These are phyloP conservation scores for Alloplasta piceator DNA, from an alignment of 2,888 invertebrate species.

Conservation along the genomic window DNA sequence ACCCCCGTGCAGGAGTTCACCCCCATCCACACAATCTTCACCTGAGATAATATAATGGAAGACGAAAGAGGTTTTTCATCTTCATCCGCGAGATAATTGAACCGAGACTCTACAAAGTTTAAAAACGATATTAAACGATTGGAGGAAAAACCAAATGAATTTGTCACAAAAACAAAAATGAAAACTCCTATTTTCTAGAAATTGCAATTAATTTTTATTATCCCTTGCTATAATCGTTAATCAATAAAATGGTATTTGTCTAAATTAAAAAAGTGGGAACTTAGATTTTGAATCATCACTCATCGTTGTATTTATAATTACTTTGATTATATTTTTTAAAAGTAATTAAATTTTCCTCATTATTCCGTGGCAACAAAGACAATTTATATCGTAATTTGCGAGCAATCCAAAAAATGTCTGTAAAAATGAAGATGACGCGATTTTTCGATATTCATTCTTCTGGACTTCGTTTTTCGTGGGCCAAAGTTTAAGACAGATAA, in stretches of 20 bases:
- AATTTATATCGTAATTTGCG: constrained; percentile 16
- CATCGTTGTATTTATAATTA: no score
- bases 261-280: no score
- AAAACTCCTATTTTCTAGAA: no score
- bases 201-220: no score
- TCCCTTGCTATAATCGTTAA: no score
- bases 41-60: constrained; percentile 52
- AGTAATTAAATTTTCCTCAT: neutral
- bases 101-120: constrained; percentile 27
- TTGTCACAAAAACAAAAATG: no score
- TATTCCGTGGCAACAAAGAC: constrained; percentile 13
- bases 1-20: constrained; percentile 72
- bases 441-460: constrained; percentile 57
- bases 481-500: constrained; percentile 57
- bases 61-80: constrained; percentile 38
- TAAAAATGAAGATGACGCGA: constrained; percentile 18
- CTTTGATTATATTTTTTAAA: no score
- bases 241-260: no score
- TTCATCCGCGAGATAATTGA: constrained; percentile 23
- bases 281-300: no score
- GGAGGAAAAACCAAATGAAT: no score
- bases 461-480: constrained; percentile 26
- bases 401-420: constrained; percentile 22
- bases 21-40: constrained; percentile 62
- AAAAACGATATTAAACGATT: no score